phyloP scores from a whole-genome alignment of 2,888 invertebrate genomes.

The Eubasilissa splendida region DNA sequence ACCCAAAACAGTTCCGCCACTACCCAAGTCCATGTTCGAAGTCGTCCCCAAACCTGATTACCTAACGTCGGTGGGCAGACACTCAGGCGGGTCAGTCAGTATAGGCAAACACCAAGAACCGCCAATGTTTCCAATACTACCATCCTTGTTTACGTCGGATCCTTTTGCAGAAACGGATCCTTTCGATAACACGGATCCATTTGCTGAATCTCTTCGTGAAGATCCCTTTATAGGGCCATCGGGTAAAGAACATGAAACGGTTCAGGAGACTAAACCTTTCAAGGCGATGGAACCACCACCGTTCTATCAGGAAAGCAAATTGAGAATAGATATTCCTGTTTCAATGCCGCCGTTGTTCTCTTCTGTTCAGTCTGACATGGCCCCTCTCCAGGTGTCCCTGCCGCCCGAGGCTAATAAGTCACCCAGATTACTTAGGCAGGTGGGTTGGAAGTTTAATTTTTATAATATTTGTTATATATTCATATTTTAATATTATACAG shows the following conservation, averaged over 20 bases:
- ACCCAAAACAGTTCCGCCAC: slow-evolving; percentile 60
- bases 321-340: slow-evolving; percentile 62
- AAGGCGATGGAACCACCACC: slow-evolving; percentile 62
- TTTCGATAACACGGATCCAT: slow-evolving; percentile 81
- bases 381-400: slow-evolving; percentile 79
- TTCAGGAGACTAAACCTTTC: slow-evolving; percentile 1
- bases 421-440: slow-evolving; percentile 68
- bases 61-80: slow-evolving; percentile 64
- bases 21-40: slow-evolving; percentile 64
- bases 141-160: slow-evolving; percentile 71
- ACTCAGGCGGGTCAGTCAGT: slow-evolving; percentile 71
- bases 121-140: slow-evolving; percentile 61
- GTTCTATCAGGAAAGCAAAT: slow-evolving; percentile 48
- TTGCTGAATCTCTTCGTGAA: slow-evolving; percentile 75
- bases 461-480: too few relatives aligned
- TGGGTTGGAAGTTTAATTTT: slow-evolving; percentile 56
- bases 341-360: slow-evolving; percentile 44
- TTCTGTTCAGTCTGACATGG: slow-evolving; percentile 68
- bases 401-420: slow-evolving; percentile 75
- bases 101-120: slow-evolving; percentile 64
- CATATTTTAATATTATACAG: too few relatives aligned
- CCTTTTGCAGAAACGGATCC: slow-evolving; percentile 82
- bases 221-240: slow-evolving; percentile 75
- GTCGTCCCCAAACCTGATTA: slow-evolving; percentile 62
- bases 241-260: slow-evolving; percentile 61